Evolutionary conservation across 1,140 invertebrate genomes (phyloP).

Genomic region (Ceratina calcarata): DNA sequence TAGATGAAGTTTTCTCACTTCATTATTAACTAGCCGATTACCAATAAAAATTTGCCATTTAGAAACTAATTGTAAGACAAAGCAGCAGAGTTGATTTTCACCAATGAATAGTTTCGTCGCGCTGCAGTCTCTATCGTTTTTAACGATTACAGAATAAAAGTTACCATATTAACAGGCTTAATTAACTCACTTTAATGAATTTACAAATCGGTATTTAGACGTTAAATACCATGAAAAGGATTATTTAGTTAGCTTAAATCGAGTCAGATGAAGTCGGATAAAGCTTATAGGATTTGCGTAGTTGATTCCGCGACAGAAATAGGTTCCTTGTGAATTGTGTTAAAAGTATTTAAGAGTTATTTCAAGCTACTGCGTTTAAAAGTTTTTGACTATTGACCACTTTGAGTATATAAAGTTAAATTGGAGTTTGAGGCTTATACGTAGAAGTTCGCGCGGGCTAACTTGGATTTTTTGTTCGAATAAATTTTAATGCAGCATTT

Average conservation of each 20-base stretch:
- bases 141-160: neutral
- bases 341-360: slow-evolving; percentile 8
- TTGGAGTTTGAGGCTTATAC: neutral
- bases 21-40: too few species aligned
- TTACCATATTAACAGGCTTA: slow-evolving; percentile 1
- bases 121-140: neutral
- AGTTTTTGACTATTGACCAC: neutral
- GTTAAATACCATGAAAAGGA: neutral
- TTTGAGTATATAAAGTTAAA: neutral
- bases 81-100: neutral
- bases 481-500: neutral
- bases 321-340: neutral
- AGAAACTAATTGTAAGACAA: neutral
- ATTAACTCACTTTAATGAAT: slow-evolving; percentile 4
- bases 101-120: neutral
- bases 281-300: neutral
- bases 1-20: too few species aligned
- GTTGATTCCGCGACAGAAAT: neutral
- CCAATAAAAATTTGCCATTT: neutral
- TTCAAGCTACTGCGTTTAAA: neutral
- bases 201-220: neutral
- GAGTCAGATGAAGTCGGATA: neutral
- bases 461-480: neutral
- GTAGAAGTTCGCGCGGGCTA: neutral
- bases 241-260: slow-evolving; percentile 2